phyloP scores from a whole-genome alignment of 1,140 invertebrate genomes.

The Caenorhabditis brenneri region DNA sequence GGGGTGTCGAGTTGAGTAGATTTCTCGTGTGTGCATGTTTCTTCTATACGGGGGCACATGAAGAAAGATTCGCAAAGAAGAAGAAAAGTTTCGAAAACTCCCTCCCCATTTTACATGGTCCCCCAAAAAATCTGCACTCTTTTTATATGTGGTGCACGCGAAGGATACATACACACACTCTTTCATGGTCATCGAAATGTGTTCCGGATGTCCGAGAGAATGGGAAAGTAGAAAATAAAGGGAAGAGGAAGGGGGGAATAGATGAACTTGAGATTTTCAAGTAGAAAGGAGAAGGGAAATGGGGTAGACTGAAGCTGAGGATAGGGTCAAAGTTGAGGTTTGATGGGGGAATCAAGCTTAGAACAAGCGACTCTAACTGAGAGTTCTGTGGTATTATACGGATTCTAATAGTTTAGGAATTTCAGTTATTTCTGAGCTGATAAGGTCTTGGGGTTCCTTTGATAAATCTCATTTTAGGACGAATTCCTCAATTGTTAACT shows the following conservation, averaged over 20 bases:
- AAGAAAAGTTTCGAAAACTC: conserved; percentile 22
- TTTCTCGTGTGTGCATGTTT: background rate
- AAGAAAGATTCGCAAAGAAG: background rate
- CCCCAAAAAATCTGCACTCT: conserved; percentile 26
- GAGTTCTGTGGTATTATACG: too few species aligned
- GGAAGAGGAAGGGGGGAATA: background rate
- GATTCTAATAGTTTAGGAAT: too few species aligned
- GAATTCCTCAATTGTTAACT: too few species aligned
- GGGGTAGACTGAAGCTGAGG: background rate
- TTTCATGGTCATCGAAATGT: background rate
- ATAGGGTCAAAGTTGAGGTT: too few species aligned
- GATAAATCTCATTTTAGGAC: too few species aligned
- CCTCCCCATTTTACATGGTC: background rate
- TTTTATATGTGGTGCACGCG: background rate
- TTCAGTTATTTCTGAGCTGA: too few species aligned
- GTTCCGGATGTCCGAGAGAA: conserved; percentile 23
- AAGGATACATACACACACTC: background rate
- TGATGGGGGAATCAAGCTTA: too few species aligned
- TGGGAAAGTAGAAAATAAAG: too few species aligned
- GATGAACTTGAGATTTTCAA: background rate
- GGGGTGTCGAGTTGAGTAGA: conserved; percentile 30
- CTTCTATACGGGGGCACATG: background rate
- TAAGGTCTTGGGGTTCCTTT: too few species aligned
- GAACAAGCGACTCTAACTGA: too few species aligned
- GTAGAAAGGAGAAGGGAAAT: background rate